Evolutionary conservation across 2,888 invertebrate species (phyloP).

Genomic region (Proisotoma minuta): DNA sequence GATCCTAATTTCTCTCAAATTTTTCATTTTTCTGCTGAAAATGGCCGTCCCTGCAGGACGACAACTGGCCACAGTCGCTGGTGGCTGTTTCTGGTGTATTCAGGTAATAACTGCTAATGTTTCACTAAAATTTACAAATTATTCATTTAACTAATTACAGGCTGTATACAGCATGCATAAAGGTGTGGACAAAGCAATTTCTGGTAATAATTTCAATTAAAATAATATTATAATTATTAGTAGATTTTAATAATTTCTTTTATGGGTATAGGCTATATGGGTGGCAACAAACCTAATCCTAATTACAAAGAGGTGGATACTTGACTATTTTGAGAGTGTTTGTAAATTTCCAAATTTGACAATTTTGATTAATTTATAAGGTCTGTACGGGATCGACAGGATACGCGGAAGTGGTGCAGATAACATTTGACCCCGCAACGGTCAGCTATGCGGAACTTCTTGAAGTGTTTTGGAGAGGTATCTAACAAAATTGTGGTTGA

Average conservation of each 20-base stretch:
- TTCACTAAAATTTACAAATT: too few species aligned
- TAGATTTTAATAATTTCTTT: too few species aligned
- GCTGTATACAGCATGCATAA: conserved; percentile 67
- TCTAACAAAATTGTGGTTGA: not conserved
- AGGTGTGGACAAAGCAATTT: conserved; percentile 77
- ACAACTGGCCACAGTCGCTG: conserved; percentile 71
- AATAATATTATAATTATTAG: too few species aligned
- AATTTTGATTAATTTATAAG: not conserved
- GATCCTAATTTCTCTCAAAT: too few species aligned
- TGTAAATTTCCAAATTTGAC: not conserved
- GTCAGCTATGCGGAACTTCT: conserved; percentile 73
- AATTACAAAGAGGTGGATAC: conserved; percentile 57
- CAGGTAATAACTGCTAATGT: too few species aligned
- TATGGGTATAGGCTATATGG: too few species aligned
- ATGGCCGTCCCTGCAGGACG: conserved; percentile 18
- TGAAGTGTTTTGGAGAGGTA: conserved; percentile 75
- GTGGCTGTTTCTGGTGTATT: conserved; percentile 91
- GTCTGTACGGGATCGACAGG: conserved; percentile 32
- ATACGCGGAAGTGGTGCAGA: conserved; percentile 81
- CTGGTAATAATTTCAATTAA: too few species aligned
- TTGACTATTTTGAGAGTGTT: too few species aligned
- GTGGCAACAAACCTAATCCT: conserved; percentile 74
- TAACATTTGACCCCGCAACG: conserved; percentile 78
- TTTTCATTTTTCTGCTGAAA: too few species aligned
- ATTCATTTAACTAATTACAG: not conserved